These are phyloP conservation scores for Lysandra bellargus DNA, from an alignment of 2,888 invertebrate species.

Conservation along the genomic window DNA sequence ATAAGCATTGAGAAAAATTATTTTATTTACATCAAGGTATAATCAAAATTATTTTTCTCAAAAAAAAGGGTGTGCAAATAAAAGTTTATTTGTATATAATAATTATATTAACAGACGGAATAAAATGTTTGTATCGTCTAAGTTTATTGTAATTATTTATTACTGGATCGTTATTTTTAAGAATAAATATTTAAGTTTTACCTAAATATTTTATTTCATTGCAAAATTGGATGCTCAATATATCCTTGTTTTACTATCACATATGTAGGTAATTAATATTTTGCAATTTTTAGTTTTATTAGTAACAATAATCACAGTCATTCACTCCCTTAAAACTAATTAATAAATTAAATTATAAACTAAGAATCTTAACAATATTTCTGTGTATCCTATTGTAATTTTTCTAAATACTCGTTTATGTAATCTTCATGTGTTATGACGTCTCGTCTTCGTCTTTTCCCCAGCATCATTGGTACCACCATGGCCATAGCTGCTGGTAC, in stretches of 20 bases:
- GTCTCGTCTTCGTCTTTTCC: slow-evolving; percentile 68
- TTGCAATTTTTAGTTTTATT: background rate
- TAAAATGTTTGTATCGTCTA: background rate
- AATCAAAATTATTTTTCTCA: background rate
- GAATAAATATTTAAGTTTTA: slow-evolving; percentile 1
- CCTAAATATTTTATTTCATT: background rate
- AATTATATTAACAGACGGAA: background rate
- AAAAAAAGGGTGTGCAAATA: background rate
- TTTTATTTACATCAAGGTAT: background rate
- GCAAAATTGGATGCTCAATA: background rate
- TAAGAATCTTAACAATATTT: background rate
- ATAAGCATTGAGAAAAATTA: background rate
- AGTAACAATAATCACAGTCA: slow-evolving; percentile 41
- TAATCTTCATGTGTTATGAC: slow-evolving; percentile 36
- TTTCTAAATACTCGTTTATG: slow-evolving; percentile 30
- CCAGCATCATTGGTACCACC: slow-evolving; percentile 88
- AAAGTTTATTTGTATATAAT: background rate
- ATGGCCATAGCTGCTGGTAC: slow-evolving; percentile 90
- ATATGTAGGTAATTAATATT: background rate
- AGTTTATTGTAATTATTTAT: slow-evolving; percentile 9
- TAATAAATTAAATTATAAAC: slow-evolving; percentile 31
- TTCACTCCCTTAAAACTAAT: slow-evolving; percentile 31
- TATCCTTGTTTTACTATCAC: background rate
- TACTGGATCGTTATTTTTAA: background rate
- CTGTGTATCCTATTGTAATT: slow-evolving; percentile 17